phyloP scores from a whole-genome alignment of 2,888 invertebrate genomes.

The Phania funesta region DNA sequence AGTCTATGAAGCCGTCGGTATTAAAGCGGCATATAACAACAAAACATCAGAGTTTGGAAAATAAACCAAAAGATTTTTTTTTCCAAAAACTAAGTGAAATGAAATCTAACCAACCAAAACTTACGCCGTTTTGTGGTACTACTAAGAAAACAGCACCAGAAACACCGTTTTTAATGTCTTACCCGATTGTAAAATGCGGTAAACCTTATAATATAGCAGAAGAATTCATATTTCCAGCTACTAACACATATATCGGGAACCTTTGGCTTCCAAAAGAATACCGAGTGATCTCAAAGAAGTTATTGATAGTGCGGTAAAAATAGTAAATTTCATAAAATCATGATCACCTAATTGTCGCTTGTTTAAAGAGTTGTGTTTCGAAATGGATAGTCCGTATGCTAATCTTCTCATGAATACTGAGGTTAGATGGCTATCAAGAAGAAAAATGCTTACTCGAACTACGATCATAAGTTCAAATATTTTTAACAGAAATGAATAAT shows the following conservation, averaged over 20 bases:
- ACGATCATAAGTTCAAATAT: neutral
- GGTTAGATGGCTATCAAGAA: neutral
- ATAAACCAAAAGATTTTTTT: constrained; percentile 2
- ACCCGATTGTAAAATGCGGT: too few species aligned
- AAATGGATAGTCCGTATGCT: neutral
- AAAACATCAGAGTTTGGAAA: neutral
- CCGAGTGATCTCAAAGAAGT: too few species aligned
- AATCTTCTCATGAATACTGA: neutral
- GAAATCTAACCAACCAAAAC: neutral
- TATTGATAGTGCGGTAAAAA: too few species aligned
- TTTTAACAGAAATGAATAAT: too few species aligned
- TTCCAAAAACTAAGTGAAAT: neutral
- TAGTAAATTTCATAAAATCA: neutral
- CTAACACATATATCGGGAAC: too few species aligned
- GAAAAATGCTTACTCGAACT: neutral
- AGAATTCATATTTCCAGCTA: too few species aligned
- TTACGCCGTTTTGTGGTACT: neutral
- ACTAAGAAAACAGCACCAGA: too few species aligned
- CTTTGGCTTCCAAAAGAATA: too few species aligned
- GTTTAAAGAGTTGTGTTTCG: neutral
- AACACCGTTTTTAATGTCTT: too few species aligned
- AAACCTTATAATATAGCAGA: too few species aligned
- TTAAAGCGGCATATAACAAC: neutral
- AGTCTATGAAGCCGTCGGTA: neutral
- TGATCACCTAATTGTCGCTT: neutral